Base-by-base conservation (phyloP, 2,797 vertebrate genomes). In the Sebastes vulpes region DNA sequence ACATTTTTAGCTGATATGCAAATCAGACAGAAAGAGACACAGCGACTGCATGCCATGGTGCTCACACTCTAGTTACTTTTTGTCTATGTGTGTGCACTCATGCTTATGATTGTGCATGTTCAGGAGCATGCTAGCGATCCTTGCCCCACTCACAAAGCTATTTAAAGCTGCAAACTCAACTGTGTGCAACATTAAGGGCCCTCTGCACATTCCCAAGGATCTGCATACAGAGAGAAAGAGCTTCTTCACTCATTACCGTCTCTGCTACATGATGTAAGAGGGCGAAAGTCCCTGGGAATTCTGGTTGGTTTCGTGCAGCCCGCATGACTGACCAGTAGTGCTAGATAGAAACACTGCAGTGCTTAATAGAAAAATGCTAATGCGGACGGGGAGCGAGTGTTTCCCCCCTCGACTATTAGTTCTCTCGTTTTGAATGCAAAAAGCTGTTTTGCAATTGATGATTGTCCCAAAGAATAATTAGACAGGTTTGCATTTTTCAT, bases 401-500 rank as follows among this genome's bases (percentile, higher is more conserved):
- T 71, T 81, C 61, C 63, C 60, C 60, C 42, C 50, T 65, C 11
- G 58, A 78, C 74, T 84, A 76, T 79, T 81, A 89, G 71, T 75
- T 83, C 69, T 74, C 26, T 65, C 35, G 59, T 70, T 79, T 78
- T 79, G n/a, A 86, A 82, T 70, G 71, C 82, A 76, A 89, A 78
- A 89, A 87, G 81, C 90, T 91, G 78, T 91, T 93, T 92, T 86
- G 85, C 75, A 94, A 93, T 83, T 93, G 74, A 92, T 90, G 75
- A 86, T 89, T 83, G 81, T 88, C 81, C 77, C 84, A 56, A 73
- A 68, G 86, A 93, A 93, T 92, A 92, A 91, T 91, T 93, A 85
- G 90, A 83, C 82, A 89, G 77, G 65, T 85, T 88, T 94, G 88
- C 88, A 93, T 92, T 90, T 94, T 93, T 94, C 90, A 93, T 93